These are phyloP conservation scores for Gephyroberyx darwinii DNA, from an alignment of 2,797 vertebrate species.

Conservation along the genomic window DNA sequence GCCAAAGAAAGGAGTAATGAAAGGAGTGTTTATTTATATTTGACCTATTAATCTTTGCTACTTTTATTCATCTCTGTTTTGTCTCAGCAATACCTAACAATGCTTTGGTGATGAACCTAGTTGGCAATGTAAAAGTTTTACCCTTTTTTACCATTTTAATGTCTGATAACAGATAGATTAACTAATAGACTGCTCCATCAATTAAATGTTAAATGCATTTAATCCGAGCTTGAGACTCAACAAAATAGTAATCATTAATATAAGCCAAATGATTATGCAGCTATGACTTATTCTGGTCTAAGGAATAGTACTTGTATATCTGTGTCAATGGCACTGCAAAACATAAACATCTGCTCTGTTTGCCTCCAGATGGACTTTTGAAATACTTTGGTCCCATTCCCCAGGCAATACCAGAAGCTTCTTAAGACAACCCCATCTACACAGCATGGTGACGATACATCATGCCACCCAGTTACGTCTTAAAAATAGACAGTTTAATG, in stretches of 20 bases:
- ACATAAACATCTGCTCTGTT: slow-evolving; percentile 52
- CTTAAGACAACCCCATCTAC: slow-evolving; percentile 41
- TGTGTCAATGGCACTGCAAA: slow-evolving; percentile 40
- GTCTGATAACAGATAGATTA: no score
- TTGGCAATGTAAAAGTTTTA: no score
- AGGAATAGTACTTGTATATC: slow-evolving; percentile 30
- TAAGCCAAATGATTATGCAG: slow-evolving; percentile 1
- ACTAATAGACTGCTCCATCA: no score
- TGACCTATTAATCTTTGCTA: not conserved
- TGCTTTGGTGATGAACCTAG: no score
- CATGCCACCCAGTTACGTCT: slow-evolving; percentile 44
- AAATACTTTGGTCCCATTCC: slow-evolving; percentile 54
- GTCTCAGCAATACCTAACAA: no score
- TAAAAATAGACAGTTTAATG: slow-evolving; percentile 30
- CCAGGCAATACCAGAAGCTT: slow-evolving; percentile 44
- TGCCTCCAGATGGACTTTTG: slow-evolving; percentile 60
- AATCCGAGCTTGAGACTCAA: slow-evolving; percentile 24
- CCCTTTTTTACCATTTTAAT: no score
- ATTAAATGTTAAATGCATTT: slow-evolving; percentile 4
- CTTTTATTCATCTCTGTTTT: no score
- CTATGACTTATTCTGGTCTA: slow-evolving; percentile 18
- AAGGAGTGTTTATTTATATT: slow-evolving; percentile 21
- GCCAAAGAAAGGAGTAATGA: not conserved
- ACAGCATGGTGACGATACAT: slow-evolving; percentile 34
- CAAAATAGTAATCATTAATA: slow-evolving; percentile 35